Conservation (phyloP, 2,888 invertebrate species). For the Andrena minutula region DNA sequence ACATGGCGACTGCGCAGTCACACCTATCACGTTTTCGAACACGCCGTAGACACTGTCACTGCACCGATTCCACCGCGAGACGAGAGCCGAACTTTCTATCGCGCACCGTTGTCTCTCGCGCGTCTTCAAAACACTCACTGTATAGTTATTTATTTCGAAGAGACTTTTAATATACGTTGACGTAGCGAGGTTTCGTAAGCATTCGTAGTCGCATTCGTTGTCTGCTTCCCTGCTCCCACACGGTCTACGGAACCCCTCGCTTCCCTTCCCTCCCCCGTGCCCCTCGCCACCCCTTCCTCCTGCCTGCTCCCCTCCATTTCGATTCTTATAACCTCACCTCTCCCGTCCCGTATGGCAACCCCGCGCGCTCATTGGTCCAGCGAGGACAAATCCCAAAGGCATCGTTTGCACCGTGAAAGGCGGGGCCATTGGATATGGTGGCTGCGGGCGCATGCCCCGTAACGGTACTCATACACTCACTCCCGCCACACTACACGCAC, state of each 20-base stretch:
- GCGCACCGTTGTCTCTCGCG: conserved; percentile 13
- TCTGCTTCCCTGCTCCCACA: conserved; percentile 77
- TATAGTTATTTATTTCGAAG: conserved; percentile 35
- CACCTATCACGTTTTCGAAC: conserved; percentile 82
- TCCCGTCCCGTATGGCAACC: conserved; percentile 49
- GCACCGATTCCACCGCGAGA: conserved; percentile 47
- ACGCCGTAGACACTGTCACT: conserved; percentile 63
- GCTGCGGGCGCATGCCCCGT: conserved; percentile 79
- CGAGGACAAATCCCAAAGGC: conserved; percentile 83
- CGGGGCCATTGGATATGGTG: conserved; percentile 75
- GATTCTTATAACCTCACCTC: conserved; percentile 43
- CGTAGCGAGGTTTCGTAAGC: conserved; percentile 76
- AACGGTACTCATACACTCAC: conserved; percentile 79
- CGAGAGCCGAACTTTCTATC: conserved; percentile 8
- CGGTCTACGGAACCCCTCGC: conserved; percentile 63
- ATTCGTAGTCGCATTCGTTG: conserved; percentile 77
- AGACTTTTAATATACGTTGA: conserved; percentile 64
- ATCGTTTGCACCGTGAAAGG: conserved; percentile 77
- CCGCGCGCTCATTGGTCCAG: conserved; percentile 75
- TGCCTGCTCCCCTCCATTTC: conserved; percentile 48
- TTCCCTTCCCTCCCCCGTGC: conserved; percentile 47
- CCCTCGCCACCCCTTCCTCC: conserved; percentile 50
- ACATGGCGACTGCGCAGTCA: conserved; percentile 84
- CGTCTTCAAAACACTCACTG: conserved; percentile 32
- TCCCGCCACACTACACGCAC: conserved; percentile 26